A percentile compares a stretch with the other conserved stretches of the same genome.
Conservation (phyloP, 1,140 invertebrate species). For the Drosophila punjabiensis region DNA sequence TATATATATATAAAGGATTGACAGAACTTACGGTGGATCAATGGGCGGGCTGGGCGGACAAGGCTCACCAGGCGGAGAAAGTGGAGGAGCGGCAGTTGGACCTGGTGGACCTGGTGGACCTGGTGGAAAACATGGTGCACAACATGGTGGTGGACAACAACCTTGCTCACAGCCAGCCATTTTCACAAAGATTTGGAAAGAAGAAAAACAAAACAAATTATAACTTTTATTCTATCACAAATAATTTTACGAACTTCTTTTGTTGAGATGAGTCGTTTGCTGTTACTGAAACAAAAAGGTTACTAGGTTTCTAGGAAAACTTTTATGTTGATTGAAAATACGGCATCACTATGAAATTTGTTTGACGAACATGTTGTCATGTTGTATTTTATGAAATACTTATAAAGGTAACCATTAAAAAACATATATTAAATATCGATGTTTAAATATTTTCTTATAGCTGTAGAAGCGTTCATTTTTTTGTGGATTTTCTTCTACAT, state of each 20-base stretch:
- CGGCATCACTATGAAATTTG: too few relatives aligned
- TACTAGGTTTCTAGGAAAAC: not conserved
- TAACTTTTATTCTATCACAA: slow-evolving; percentile 2
- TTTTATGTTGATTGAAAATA: too few relatives aligned
- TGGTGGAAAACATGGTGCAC: not conserved
- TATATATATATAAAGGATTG: too few relatives aligned
- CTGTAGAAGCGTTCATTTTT: too few relatives aligned
- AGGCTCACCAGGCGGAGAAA: not conserved
- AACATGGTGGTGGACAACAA: not conserved
- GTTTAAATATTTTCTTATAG: too few relatives aligned
- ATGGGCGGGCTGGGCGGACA: not conserved
- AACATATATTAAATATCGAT: too few relatives aligned
- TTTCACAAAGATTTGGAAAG: slow-evolving; percentile 26
- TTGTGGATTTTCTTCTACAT: too few relatives aligned
- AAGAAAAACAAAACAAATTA: not conserved
- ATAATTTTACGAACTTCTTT: slow-evolving; percentile 27
- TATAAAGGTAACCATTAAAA: too few relatives aligned
- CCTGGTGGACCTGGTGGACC: not conserved
- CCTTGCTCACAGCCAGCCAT: slow-evolving; percentile 9
- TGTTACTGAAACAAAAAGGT: not conserved
- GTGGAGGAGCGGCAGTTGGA: not conserved
- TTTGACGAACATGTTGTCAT: too few relatives aligned
- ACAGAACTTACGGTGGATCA: not conserved
- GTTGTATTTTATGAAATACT: too few relatives aligned
- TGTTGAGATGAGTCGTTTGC: too few relatives aligned